Evolutionary conservation across 1,140 invertebrate genomes (phyloP).

Genomic region (Ceratina australensis): DNA sequence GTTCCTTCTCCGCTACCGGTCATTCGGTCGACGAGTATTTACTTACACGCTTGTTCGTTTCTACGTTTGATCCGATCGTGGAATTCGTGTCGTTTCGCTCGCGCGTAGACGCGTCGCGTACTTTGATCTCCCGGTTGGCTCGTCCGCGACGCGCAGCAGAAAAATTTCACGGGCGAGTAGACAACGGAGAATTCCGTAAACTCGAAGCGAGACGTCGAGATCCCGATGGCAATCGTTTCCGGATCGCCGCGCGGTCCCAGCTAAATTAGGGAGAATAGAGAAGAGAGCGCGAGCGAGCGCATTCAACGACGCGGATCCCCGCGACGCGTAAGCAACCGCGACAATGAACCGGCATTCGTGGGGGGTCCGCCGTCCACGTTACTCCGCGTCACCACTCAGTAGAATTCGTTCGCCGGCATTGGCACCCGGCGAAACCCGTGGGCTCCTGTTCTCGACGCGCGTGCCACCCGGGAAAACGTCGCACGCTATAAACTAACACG

Average conservation of each 20-base stretch:
- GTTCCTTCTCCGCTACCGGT: conserved; percentile 54
- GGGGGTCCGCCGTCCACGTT: conserved; percentile 44
- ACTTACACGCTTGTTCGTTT: conserved; percentile 32
- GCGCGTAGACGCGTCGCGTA: neutral
- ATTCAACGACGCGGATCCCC: conserved; percentile 54
- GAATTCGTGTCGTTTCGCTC: neutral
- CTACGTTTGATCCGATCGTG: conserved; percentile 1
- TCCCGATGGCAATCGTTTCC: conserved; percentile 27
- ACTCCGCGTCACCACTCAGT: no score
- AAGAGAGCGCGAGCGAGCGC: conserved; percentile 13
- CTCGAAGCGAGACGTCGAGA: neutral
- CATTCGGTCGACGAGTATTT: conserved; percentile 54
- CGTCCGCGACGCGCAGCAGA: no score
- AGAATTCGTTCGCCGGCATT: conserved; percentile 39
- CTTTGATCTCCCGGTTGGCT: no score
- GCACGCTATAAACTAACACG: conserved; percentile 29
- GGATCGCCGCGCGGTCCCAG: conserved; percentile 43
- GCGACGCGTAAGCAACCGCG: conserved; percentile 54
- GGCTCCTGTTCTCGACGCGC: conserved; percentile 30
- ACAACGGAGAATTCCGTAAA: no score
- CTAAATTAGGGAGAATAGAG: conserved; percentile 46
- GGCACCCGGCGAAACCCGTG: conserved; percentile 48
- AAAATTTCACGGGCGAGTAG: no score
- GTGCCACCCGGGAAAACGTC: conserved; percentile 52
- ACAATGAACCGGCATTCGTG: conserved; percentile 61